Conservation (phyloP, 2,113 vertebrate genomes). For the Columba livia region DNA sequence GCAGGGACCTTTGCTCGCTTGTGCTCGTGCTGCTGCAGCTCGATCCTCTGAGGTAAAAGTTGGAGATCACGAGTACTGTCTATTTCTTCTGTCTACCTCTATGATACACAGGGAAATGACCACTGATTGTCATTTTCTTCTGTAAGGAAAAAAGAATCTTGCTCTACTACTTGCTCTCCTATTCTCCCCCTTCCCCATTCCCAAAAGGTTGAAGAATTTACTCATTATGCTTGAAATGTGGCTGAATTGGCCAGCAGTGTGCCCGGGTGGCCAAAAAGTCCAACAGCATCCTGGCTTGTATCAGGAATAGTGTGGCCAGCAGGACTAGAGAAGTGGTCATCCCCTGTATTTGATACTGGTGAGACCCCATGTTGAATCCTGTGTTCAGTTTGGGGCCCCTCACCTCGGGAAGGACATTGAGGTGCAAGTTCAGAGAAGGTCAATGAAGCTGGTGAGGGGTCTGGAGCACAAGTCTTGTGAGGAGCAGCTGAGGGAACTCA, state of each 20-base stretch:
- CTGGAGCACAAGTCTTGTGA: too few species aligned
- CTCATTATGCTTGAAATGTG: neutral
- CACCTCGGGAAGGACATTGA: too few species aligned
- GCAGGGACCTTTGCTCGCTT: neutral
- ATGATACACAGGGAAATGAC: neutral
- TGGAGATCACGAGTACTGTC: rapidly evolving
- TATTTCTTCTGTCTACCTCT: neutral
- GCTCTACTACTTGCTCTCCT: neutral
- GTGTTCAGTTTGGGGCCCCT: too few species aligned
- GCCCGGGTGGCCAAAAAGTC: too few species aligned
- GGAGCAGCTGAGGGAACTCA: too few species aligned
- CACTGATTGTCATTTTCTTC: neutral
- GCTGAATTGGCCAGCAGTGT: neutral
- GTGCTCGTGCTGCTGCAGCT: rapidly evolving
- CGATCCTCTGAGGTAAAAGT: neutral
- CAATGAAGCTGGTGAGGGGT: too few species aligned
- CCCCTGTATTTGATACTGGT: too few species aligned
- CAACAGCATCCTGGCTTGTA: too few species aligned
- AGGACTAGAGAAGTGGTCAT: too few species aligned
- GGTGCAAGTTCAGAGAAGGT: too few species aligned
- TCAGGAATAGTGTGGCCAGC: too few species aligned
- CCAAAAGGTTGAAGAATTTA: neutral
- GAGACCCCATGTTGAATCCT: too few species aligned
- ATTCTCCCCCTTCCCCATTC: neutral
- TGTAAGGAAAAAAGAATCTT: neutral